Conservation (phyloP, 2,113 vertebrate genomes). For the Thunnus thynnus region DNA sequence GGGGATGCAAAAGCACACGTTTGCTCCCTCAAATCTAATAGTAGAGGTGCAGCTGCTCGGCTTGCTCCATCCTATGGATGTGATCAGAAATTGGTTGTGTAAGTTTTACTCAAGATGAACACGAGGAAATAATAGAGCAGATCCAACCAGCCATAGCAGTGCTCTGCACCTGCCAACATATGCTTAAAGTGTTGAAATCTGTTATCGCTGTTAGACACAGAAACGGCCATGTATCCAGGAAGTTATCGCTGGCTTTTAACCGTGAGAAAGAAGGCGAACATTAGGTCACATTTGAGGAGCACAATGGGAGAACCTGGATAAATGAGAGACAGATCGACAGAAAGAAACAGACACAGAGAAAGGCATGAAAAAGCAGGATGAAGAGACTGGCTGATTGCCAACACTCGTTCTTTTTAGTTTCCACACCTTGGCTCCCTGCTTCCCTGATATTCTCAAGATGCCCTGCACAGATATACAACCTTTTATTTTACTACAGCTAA, state of each 20-base stretch:
- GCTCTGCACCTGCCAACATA: constrained; percentile 53
- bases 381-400: constrained; percentile 36
- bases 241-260: constrained; percentile 43
- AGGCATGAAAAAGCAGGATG: constrained; percentile 38
- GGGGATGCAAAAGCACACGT: too few relatives aligned
- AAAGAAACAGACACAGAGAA: constrained; percentile 19
- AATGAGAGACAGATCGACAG: constrained; percentile 37
- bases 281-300: constrained; percentile 32
- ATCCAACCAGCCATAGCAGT: constrained; percentile 13
- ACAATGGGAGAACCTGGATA: constrained; percentile 26
- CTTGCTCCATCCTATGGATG: background rate
- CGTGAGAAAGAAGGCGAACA: constrained; percentile 25
- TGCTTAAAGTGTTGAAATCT: constrained; percentile 43
- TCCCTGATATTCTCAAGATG: constrained; percentile 56
- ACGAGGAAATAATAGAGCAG: constrained; percentile 17
- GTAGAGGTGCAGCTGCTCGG: too few relatives aligned
- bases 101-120: constrained; percentile 30
- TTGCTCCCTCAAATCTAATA: too few relatives aligned
- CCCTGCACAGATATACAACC: constrained; percentile 14
- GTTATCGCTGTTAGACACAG: constrained; percentile 29
- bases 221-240: constrained; percentile 36
- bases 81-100: constrained; percentile 44
- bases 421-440: constrained; percentile 36
- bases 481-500: constrained; percentile 39
- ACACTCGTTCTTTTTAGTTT: constrained; percentile 37